Evolutionary conservation across 2,888 invertebrate genomes (phyloP), one percentile per base, ranked within the genome.

Genomic region (Nomada hirtipes): DNA sequence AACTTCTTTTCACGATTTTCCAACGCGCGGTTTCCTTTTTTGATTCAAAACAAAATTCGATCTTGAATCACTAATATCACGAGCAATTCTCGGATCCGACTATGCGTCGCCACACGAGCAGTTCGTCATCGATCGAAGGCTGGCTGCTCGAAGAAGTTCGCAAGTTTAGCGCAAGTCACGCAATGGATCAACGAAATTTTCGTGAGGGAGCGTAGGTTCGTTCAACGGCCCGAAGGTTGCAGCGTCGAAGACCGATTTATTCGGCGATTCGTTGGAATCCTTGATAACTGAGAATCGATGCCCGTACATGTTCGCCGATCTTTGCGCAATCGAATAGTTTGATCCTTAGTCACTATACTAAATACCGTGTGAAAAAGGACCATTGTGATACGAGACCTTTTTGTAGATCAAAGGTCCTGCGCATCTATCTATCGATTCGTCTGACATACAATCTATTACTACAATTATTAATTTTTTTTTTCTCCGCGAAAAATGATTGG

Each of bases 271-370:
- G 87, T 72, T 84, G 86, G 86, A 89, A 90, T 87, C 90, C 91
- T 90, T 89, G 89, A 85, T 89, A 86, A 76, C 79, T 79, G 70
- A 82, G 85, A 82, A 90, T 89, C 74, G 86, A 63, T 71, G 67
- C 76, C 76, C 61, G 61, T 73, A 44, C 64, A 47, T 13, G 57
- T 15, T 59, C 55, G 57, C 59, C 18, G 57, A 18, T 29, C 63
- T 63, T 91, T 91, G 85, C 86, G 90, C 80, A 91, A 91, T 79
- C 83, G 79, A 88, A 91, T 91, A 87, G 85, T 82, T 90, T 72
- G 65, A 47, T 84, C 86, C 83, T 90, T 91, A 89, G 88, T 89
- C 89, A 89, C 67, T 81, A n/a, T 52, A 78, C 52, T 82, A 83
- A 86, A 85, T 83, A 86, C 83, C 88, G 65, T 60, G 71, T 52